A percentile compares a stretch with the other conserved stretches of the same genome.
phyloP scores from a whole-genome alignment of 2,888 invertebrate genomes.

The Dichetophora obliterata region DNA sequence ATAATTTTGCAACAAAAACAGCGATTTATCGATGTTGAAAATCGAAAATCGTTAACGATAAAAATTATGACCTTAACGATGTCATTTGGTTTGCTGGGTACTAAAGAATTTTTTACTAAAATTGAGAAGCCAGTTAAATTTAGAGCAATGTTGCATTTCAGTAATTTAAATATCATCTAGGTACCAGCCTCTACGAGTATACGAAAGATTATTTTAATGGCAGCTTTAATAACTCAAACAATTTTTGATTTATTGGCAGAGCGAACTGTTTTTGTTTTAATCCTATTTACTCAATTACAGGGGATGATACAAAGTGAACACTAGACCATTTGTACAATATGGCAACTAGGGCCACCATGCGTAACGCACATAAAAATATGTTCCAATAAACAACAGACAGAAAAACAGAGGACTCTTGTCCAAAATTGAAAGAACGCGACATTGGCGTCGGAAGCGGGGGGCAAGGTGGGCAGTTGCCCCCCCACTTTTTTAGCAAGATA shows the following conservation, averaged over 20 bases:
- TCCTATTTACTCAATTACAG: conserved; percentile 39
- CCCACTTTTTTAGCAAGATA: no score
- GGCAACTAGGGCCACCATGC: not conserved
- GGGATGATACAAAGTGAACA: conserved; percentile 30
- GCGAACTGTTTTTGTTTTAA: conserved; percentile 45
- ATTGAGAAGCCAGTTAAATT: not conserved
- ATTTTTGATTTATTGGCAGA: conserved; percentile 43
- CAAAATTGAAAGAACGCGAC: no score
- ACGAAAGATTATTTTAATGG: conserved; percentile 6
- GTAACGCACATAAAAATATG: not conserved
- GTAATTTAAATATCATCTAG: not conserved
- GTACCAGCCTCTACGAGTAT: not conserved
- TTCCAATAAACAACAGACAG: not conserved
- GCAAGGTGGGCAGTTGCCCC: no score
- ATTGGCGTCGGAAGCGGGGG: no score
- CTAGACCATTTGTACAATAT: not conserved
- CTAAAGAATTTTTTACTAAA: no score
- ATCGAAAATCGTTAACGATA: no score
- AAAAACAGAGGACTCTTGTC: no score
- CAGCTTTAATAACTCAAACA: conserved; percentile 1
- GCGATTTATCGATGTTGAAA: no score
- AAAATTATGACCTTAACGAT: no score
- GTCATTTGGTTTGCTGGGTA: no score
- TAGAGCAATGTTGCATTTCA: not conserved
- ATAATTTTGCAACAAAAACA: no score